These are phyloP conservation scores for Aphaenogaster ashmeadi DNA, from an alignment of 1,140 invertebrate species.

Conservation along the genomic window DNA sequence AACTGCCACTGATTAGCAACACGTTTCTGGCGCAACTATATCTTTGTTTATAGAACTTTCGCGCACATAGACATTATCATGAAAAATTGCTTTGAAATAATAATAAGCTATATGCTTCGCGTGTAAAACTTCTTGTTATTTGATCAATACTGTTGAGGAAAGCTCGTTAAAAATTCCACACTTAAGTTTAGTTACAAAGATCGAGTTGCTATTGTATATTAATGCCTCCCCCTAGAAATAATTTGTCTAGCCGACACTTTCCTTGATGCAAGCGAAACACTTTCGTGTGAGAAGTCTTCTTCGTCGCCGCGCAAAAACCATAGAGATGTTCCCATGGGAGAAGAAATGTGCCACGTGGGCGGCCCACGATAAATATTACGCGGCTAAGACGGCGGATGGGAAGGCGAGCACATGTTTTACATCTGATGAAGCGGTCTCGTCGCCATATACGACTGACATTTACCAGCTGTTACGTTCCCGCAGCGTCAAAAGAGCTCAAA, in stretches of 20 bases:
- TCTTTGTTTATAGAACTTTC: neutral
- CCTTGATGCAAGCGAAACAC: neutral
- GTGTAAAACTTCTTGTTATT: neutral
- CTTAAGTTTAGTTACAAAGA: neutral
- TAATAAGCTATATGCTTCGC: neutral
- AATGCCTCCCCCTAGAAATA: neutral
- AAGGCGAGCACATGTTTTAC: conserved; percentile 33
- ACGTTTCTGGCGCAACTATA: neutral
- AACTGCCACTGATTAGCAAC: neutral
- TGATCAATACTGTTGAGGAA: neutral
- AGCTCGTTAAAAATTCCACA: conserved; percentile 5
- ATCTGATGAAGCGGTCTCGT: conserved; percentile 20
- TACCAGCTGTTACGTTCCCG: conserved; percentile 37
- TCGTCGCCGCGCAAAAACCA: neutral
- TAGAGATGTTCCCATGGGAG: conserved; percentile 3
- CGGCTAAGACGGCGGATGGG: neutral
- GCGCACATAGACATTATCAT: neutral
- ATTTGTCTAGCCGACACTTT: conserved; percentile 25
- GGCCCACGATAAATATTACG: conserved; percentile 29
- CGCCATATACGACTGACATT: conserved; percentile 34
- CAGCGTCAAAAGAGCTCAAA: conserved; percentile 18
- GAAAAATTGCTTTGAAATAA: conserved; percentile 3
- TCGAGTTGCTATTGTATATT: neutral
- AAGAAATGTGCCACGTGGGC: neutral
- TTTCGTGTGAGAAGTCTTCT: conserved; percentile 8